These are phyloP conservation scores for Cynoglossus semilaevis DNA, from an alignment of 2,113 vertebrate species.

Conservation along the genomic window DNA sequence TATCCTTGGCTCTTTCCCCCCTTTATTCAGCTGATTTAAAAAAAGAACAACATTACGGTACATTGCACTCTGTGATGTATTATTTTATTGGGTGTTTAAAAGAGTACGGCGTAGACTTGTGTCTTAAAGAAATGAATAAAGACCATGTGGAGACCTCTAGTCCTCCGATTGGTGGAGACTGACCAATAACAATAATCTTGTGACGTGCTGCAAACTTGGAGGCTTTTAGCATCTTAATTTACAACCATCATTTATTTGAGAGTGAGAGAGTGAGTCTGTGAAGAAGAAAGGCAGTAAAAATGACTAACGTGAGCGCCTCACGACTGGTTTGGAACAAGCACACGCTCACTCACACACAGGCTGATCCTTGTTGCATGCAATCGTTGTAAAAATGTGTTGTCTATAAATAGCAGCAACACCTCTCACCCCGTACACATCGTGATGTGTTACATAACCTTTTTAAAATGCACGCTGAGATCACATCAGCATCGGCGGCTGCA, in stretches of 20 bases:
- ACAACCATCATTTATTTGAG: too few relatives aligned
- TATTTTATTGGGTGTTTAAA: too few relatives aligned
- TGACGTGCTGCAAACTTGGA: constrained; percentile 19
- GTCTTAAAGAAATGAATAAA: too few relatives aligned
- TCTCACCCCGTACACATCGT: constrained; percentile 39
- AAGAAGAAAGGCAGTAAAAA: too few relatives aligned
- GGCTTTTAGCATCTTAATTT: too few relatives aligned
- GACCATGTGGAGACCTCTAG: too few relatives aligned
- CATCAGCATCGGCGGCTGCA: constrained; percentile 49
- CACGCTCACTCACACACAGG: constrained; percentile 1
- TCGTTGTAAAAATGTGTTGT: constrained; percentile 50
- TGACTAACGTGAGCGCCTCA: too few relatives aligned
- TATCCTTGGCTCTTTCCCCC: constrained; percentile 33
- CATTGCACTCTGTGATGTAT: constrained; percentile 54
- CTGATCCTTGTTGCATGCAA: constrained; percentile 57
- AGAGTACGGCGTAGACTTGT: too few relatives aligned
- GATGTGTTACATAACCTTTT: constrained; percentile 65
- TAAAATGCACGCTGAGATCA: constrained; percentile 47
- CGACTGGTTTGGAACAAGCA: not conserved
- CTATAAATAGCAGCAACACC: constrained; percentile 62
- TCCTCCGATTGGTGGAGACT: too few relatives aligned
- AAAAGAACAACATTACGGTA: constrained; percentile 50
- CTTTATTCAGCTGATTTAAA: constrained; percentile 47
- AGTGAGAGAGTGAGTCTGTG: too few relatives aligned
- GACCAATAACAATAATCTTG: constrained; percentile 26